phyloP scores from a whole-genome alignment of 2,113 vertebrate genomes.

The Coregonus clupeaformis region DNA sequence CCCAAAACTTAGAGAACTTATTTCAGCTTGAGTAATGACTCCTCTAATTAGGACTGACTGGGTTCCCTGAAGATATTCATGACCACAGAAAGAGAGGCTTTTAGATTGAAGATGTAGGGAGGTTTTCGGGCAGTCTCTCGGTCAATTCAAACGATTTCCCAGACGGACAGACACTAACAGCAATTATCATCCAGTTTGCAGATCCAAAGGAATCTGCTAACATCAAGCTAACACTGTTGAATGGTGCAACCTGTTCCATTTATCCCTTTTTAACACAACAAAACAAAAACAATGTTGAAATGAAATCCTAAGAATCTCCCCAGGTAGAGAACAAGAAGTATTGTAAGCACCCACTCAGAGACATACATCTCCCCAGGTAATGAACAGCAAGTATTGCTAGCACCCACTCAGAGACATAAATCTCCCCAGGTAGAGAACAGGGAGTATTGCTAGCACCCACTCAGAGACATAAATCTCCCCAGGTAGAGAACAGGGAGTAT shows the following conservation, averaged over 20 bases:
- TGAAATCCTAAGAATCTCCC: not conserved
- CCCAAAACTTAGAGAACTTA: slow-evolving; percentile 39
- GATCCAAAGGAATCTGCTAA: not conserved
- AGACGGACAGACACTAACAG: not conserved
- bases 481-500: too few species aligned
- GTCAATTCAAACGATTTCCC: not conserved
- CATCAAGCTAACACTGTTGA: not conserved
- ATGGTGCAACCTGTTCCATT: not conserved
- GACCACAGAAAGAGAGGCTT: slow-evolving; percentile 19
- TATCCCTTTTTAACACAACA: not conserved
- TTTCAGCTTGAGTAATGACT: slow-evolving; percentile 58
- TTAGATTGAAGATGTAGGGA: slow-evolving; percentile 13
- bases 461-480: too few species aligned
- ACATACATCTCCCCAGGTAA: not conserved
- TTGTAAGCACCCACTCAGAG: not conserved
- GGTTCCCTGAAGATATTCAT: slow-evolving; percentile 20
- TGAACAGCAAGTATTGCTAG: too few species aligned
- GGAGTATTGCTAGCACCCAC: too few species aligned
- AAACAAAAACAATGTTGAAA: not conserved
- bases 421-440: too few species aligned
- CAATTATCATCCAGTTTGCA: not conserved
- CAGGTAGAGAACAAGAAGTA: not conserved
- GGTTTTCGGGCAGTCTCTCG: slow-evolving; percentile 17
- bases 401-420: too few species aligned
- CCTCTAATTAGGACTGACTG: slow-evolving; percentile 45